A percentile compares a stretch with the other conserved stretches of the same genome.
phyloP scores from a whole-genome alignment of 2,888 invertebrate species.

The Minunthozetes semirufus region DNA sequence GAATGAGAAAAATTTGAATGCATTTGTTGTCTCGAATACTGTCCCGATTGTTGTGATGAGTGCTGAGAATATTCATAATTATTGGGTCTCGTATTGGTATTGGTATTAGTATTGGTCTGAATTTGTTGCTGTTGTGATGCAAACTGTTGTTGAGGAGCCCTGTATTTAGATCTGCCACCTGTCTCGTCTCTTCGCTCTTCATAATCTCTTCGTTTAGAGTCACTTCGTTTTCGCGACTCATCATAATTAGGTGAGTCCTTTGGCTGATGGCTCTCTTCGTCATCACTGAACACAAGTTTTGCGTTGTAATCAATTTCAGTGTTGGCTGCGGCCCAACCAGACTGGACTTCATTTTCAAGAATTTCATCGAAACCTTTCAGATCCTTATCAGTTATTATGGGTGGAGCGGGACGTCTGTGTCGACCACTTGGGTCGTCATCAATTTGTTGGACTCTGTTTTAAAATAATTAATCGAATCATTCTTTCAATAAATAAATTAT shows the following conservation, averaged over 20 bases:
- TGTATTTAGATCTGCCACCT: neutral
- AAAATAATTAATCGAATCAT: neutral
- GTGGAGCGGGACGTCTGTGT: neutral
- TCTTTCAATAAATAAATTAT: constrained; percentile 17
- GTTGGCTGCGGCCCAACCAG: constrained; percentile 74
- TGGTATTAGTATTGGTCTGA: neutral
- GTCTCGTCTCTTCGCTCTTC: neutral
- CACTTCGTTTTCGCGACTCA: neutral
- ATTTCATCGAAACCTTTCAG: constrained; percentile 85
- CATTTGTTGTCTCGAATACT: constrained; percentile 19
- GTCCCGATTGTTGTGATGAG: neutral
- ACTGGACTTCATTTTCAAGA: constrained; percentile 54
- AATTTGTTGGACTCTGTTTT: neutral
- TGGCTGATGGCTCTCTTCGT: constrained; percentile 56
- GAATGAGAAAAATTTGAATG: constrained; percentile 24
- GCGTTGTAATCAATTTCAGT: constrained; percentile 92
- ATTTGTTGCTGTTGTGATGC: neutral
- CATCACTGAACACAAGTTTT: constrained; percentile 88
- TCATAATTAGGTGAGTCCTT: neutral
- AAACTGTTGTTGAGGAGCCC: neutral
- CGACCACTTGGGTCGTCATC: constrained; percentile 2
- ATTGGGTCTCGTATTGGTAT: neutral
- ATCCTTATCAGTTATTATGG: constrained; percentile 88
- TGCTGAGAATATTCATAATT: constrained; percentile 14
- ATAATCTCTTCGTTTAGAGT: neutral